Evolutionary conservation across 2,797 vertebrate genomes (phyloP).

Genomic region (Cichlasoma orientale): DNA sequence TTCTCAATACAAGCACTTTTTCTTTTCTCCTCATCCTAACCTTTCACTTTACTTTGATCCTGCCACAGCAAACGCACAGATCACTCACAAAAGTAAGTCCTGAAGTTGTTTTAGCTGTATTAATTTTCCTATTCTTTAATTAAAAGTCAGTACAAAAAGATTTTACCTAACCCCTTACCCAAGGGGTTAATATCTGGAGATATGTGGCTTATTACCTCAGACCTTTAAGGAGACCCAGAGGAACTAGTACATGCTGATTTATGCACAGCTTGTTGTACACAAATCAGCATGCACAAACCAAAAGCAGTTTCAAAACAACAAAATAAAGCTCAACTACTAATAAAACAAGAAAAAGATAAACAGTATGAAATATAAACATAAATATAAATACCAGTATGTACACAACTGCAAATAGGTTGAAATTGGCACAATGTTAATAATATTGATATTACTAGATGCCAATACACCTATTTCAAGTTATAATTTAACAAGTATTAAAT

Average conservation of each 20-base stretch:
- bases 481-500: neutral
- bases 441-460: neutral
- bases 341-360: neutral
- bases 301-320: neutral
- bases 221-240: neutral
- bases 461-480: neutral
- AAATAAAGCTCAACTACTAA: neutral
- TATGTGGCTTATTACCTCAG: too few relatives aligned
- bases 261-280: neutral
- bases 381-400: neutral
- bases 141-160: neutral
- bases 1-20: neutral
- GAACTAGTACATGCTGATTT: neutral
- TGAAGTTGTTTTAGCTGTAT: neutral
- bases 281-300: neutral
- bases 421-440: too few relatives aligned
- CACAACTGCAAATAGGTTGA: neutral
- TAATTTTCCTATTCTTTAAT: neutral
- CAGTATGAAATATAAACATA: neutral
- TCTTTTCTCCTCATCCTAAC: neutral
- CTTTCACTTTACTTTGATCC: neutral
- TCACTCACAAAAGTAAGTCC: constrained; percentile 85
- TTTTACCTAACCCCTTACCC: neutral
- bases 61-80: constrained; percentile 81
- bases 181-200: neutral